Conservation (phyloP, 2,888 invertebrate species). For the Lymantria dispar region DNA sequence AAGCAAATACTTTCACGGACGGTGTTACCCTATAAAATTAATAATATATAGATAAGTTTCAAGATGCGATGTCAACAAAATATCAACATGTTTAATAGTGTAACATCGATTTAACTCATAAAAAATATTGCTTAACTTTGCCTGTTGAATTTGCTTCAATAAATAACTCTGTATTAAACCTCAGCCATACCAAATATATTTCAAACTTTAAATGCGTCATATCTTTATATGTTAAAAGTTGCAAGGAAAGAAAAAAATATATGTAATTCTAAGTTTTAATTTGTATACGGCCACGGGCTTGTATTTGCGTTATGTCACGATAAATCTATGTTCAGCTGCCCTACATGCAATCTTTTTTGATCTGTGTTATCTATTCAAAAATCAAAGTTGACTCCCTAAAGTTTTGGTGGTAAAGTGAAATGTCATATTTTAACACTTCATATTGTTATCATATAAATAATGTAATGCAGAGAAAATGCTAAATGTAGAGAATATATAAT, state of each 20-base stretch:
- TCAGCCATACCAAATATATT: constrained; percentile 71
- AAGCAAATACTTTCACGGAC: too few species aligned
- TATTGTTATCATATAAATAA: too few species aligned
- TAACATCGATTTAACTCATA: constrained; percentile 17
- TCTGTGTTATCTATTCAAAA: not conserved
- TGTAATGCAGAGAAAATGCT: too few species aligned
- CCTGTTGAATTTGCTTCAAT: constrained; percentile 28
- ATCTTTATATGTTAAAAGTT: constrained; percentile 35
- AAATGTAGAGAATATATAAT: too few species aligned
- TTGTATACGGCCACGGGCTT: constrained; percentile 22
- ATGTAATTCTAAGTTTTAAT: constrained; percentile 25
- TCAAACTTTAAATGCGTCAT: constrained; percentile 29
- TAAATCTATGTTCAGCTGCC: constrained; percentile 21
- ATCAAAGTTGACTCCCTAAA: not conserved
- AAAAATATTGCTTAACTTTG: constrained; percentile 15
- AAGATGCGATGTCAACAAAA: not conserved
- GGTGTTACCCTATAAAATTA: too few species aligned
- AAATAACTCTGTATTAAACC: constrained; percentile 80
- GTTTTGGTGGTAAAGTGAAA: too few species aligned
- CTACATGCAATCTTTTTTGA: constrained; percentile 7
- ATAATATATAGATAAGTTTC: not conserved
- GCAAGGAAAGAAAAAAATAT: constrained; percentile 24
- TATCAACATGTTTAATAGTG: constrained; percentile 11
- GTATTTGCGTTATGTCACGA: constrained; percentile 25
- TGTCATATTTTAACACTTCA: too few species aligned